Evolutionary conservation across 2,113 vertebrate genomes (phyloP), one percentile per base, ranked within the genome.

Genomic region (Corythornis cristatus): DNA sequence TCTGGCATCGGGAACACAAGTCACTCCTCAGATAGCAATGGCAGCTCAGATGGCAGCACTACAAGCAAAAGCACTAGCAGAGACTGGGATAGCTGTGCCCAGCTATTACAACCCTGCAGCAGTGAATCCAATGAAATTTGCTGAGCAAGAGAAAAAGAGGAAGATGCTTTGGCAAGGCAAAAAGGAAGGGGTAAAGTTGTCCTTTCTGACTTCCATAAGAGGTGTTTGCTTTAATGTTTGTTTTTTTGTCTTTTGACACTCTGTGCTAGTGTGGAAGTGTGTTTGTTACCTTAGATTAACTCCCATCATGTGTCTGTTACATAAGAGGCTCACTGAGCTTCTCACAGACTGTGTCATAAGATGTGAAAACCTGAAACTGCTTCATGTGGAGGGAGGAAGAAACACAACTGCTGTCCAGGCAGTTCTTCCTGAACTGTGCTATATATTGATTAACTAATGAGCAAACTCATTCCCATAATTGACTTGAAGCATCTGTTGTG

Each of bases 111-210:
- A 99, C 94, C 99, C 99, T 28, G 99, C 99, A 2, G 99, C 99
- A 40, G 99, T 99, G 58, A 99, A 99, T 88, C 99, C 99, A 10
- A 99, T 99, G 98, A 99, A 99, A 75, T 99, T 99, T 95, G 99
- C 99, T 66, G 99, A 99, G 74, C 99, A 99, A 77, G 99, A 99
- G 90, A 99, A 99, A 56, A 99, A 99, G 93, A 97, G 99, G 89
- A 99, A 99, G 97, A 98, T 97, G 98, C 98, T 99, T 80, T 99
- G 99, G 99, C 99, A 99, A 96, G 99, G 99, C 89, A 99, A 99
- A 96, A 99, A 99, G 88, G 99, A 99, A 86, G 99, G 99, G 97
- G 99, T 99, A 97, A 97, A 97, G 81, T 64, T 57, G 51, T 51
- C 18, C 54, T 75, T 83, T 82, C 29, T 91, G 56, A 17, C 16